Conservation (phyloP, 2,113 vertebrate genomes). For the Bufo bufo region DNA sequence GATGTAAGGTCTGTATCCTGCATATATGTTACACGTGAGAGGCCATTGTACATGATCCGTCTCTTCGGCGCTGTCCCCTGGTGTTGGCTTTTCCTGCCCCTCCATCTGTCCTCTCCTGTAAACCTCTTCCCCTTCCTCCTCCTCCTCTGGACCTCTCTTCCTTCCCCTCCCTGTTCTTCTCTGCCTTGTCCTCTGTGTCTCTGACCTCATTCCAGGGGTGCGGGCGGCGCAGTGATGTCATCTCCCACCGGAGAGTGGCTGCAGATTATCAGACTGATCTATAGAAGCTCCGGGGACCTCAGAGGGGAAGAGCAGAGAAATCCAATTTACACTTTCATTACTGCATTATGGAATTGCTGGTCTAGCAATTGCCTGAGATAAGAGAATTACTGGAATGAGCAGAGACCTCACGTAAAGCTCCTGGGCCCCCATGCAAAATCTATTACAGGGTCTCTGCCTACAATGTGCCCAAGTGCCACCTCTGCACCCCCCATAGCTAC, state of each 20-base stretch:
- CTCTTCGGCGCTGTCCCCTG: not conserved
- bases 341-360: not conserved
- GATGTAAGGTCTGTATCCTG: not conserved
- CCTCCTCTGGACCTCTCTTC: not conserved
- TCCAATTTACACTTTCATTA: not conserved
- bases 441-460: too few species aligned
- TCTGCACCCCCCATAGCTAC: too few species aligned
- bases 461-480: too few species aligned
- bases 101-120: conserved; percentile 11
- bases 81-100: conserved; percentile 3
- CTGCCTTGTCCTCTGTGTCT: not conserved
- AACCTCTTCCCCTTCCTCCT: conserved; percentile 32
- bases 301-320: not conserved
- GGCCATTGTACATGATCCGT: not conserved
- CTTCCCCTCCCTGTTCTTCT: not conserved
- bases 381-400: too few species aligned
- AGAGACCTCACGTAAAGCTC: too few species aligned
- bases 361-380: not conserved
- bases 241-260: not conserved
- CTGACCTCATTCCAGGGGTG: not conserved
- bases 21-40: not conserved
- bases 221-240: conserved; percentile 7
- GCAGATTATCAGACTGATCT: not conserved
- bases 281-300: not conserved
- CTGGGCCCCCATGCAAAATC: too few species aligned